Conservation (phyloP, 2,113 vertebrate genomes). For the Hystrix brachyura region DNA sequence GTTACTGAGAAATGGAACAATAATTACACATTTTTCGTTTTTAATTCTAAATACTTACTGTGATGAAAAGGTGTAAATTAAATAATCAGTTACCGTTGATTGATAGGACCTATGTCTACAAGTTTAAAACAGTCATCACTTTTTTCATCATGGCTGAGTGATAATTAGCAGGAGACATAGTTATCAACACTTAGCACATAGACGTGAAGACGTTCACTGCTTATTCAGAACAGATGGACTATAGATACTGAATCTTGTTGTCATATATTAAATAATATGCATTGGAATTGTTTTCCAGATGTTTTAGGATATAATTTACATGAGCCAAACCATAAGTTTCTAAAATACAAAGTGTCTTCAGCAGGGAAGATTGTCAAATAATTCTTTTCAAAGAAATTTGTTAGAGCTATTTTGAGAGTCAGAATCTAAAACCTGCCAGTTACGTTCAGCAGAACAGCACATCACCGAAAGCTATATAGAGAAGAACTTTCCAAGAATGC, state of each 20-base stretch:
- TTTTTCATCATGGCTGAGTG: slow-evolving; percentile 87
- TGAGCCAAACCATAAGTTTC: slow-evolving; percentile 73
- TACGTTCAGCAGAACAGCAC: neutral
- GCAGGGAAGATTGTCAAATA: slow-evolving; percentile 54
- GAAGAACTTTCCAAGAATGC: neutral
- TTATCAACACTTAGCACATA: slow-evolving; percentile 88
- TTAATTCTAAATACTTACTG: slow-evolving; percentile 84
- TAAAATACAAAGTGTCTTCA: slow-evolving; percentile 72
- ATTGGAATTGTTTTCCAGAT: slow-evolving; percentile 86
- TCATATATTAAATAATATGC: slow-evolving; percentile 87
- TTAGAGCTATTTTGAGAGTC: slow-evolving; percentile 41
- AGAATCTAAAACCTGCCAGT: neutral
- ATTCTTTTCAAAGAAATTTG: neutral
- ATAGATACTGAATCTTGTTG: slow-evolving; percentile 84
- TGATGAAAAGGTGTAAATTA: slow-evolving; percentile 89
- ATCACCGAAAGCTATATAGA: neutral
- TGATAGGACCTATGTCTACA: slow-evolving; percentile 87
- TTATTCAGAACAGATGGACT: slow-evolving; percentile 89
- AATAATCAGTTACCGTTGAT: slow-evolving; percentile 88
- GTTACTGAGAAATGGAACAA: slow-evolving; percentile 69
- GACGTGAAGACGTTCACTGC: slow-evolving; percentile 82
- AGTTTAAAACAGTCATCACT: slow-evolving; percentile 88
- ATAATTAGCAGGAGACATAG: slow-evolving; percentile 87
- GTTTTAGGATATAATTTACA: slow-evolving; percentile 87
- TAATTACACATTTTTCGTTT: slow-evolving; percentile 86